phyloP scores from a whole-genome alignment of 1,140 invertebrate species.

The Macrotrachela quadricornifera region DNA sequence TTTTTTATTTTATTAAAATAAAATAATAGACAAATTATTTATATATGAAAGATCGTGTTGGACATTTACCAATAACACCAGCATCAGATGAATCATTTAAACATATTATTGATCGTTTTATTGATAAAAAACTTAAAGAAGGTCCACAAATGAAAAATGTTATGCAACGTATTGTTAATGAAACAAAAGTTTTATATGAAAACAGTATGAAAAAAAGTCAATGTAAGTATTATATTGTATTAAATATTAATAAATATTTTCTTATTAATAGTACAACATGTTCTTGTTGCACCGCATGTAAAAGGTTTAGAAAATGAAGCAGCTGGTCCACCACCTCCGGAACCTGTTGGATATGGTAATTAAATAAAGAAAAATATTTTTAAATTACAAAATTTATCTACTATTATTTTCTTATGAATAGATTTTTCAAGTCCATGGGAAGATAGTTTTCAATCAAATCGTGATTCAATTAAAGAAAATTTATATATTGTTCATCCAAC shows the following conservation, averaged over 20 bases:
- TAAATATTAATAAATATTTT: too few relatives aligned
- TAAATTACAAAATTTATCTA: too few relatives aligned
- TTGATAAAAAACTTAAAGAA: neutral
- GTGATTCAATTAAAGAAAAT: conserved; percentile 10
- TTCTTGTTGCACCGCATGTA: conserved; percentile 22
- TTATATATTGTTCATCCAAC: neutral
- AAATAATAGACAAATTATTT: too few relatives aligned
- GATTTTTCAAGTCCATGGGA: conserved; percentile 28
- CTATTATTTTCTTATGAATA: too few relatives aligned
- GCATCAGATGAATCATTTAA: neutral
- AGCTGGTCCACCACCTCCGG: conserved; percentile 19
- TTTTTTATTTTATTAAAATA: too few relatives aligned
- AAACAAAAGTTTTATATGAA: too few relatives aligned
- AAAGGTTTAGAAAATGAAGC: conserved; percentile 25
- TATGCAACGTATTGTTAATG: neutral
- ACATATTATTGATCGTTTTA: neutral
- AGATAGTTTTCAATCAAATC: conserved; percentile 15
- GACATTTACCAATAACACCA: neutral
- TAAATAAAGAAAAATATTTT: conserved; percentile 12
- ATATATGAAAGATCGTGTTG: too few relatives aligned
- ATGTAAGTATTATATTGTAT: too few relatives aligned
- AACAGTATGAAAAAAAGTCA: too few relatives aligned
- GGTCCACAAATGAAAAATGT: neutral
- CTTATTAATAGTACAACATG: conserved; percentile 21
- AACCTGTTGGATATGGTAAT: conserved; percentile 14